Evolutionary conservation across 2,888 invertebrate species (phyloP).

Genomic region (Rhagonycha lutea): DNA sequence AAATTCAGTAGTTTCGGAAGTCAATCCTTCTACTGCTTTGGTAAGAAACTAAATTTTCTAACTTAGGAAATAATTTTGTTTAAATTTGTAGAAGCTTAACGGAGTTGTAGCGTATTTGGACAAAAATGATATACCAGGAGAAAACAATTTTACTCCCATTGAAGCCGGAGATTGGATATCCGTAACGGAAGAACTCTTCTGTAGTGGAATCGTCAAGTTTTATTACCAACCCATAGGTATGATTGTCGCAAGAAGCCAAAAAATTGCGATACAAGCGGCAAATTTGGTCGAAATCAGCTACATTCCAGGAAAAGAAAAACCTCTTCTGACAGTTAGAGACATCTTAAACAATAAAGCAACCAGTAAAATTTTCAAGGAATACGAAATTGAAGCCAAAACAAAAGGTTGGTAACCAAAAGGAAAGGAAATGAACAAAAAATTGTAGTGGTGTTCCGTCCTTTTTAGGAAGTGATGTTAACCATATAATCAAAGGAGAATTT

Average conservation of each 20-base stretch:
- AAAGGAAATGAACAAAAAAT: not conserved
- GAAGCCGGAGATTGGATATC: slow-evolving; percentile 27
- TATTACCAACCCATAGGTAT: slow-evolving; percentile 75
- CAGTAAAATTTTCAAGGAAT: slow-evolving; percentile 51
- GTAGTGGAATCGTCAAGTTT: slow-evolving; percentile 59
- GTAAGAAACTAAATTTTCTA: slow-evolving; percentile 52
- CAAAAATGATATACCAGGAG: slow-evolving; percentile 71
- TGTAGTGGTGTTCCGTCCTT: not conserved
- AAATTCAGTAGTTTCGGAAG: slow-evolving; percentile 55
- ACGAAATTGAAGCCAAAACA: slow-evolving; percentile 44
- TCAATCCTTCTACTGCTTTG: slow-evolving; percentile 66
- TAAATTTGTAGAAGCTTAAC: slow-evolving; percentile 59
- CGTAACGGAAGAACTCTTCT: slow-evolving; percentile 55
- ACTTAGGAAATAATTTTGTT: not conserved
- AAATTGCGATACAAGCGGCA: slow-evolving; percentile 62
- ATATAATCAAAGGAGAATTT: slow-evolving; percentile 60
- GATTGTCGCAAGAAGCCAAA: slow-evolving; percentile 65
- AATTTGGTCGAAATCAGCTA: slow-evolving; percentile 62
- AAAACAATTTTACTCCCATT: slow-evolving; percentile 61
- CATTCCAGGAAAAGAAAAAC: slow-evolving; percentile 51
- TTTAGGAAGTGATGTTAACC: slow-evolving; percentile 35
- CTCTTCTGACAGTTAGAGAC: slow-evolving; percentile 54
- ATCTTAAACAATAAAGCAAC: slow-evolving; percentile 56
- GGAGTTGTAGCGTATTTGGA: slow-evolving; percentile 68
- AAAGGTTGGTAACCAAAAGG: slow-evolving; percentile 29